These are phyloP conservation scores for Ephydatia muelleri DNA, from an alignment of 37 sponge, comb jelly and placozoan genomes.

Conservation along the genomic window DNA sequence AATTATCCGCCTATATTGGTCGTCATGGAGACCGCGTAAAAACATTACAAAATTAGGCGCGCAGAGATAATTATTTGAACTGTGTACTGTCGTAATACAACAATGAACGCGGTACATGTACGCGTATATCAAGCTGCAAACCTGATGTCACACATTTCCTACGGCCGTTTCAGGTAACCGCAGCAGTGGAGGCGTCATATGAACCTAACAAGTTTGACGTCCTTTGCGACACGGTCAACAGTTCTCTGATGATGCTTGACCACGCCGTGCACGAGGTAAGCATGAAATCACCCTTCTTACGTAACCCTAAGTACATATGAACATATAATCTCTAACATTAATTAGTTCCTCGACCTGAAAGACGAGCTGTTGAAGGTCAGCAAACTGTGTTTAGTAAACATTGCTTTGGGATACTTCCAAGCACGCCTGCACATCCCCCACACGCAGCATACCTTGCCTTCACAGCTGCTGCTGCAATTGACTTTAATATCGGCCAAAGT, in stretches of 20 bases:
- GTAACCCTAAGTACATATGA: background rate
- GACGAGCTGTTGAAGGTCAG: conserved; percentile 60
- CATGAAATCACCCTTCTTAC: too few relatives aligned
- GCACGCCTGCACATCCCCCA: background rate
- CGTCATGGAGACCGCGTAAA: too few relatives aligned
- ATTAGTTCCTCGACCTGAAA: conserved; percentile 55
- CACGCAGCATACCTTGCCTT: conserved; percentile 54
- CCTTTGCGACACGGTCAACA: conserved; percentile 58
- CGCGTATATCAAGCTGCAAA: too few relatives aligned
- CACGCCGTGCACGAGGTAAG: conserved; percentile 59
- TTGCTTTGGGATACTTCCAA: background rate
- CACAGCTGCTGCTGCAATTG: conserved; percentile 46
- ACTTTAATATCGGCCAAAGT: conserved; percentile 44
- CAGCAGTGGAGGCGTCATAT: too few relatives aligned
- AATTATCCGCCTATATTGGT: too few relatives aligned
- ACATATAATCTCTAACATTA: background rate
- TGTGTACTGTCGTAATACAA: too few relatives aligned
- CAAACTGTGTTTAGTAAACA: background rate
- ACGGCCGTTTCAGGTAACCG: too few relatives aligned
- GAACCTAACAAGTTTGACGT: conserved; percentile 43
- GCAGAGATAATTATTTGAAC: too few relatives aligned
- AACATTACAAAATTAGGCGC: too few relatives aligned
- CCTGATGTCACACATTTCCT: too few relatives aligned
- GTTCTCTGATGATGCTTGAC: conserved; percentile 28
- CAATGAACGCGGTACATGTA: too few relatives aligned